These are phyloP conservation scores for Ameiurus melas DNA, from an alignment of 2,113 vertebrate species.

Conservation along the genomic window DNA sequence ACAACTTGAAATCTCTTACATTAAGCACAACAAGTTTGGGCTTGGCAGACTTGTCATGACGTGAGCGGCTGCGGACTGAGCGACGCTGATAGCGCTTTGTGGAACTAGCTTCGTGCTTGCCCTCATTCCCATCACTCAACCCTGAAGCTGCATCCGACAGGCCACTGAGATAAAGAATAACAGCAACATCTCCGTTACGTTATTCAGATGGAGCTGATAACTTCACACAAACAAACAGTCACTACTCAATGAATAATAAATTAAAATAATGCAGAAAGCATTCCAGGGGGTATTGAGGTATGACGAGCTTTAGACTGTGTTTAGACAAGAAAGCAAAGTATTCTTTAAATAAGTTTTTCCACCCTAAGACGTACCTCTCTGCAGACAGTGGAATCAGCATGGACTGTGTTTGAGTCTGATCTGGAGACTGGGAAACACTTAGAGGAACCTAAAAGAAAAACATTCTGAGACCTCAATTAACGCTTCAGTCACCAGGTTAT, in stretches of 20 bases:
- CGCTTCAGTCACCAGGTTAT: background rate
- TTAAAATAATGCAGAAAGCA: background rate
- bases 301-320: background rate
- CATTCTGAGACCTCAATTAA: background rate
- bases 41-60: slow-evolving; percentile 86
- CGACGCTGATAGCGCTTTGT: slow-evolving; percentile 86
- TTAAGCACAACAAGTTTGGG: slow-evolving; percentile 94
- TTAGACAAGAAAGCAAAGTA: background rate
- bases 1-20: slow-evolving; percentile 66
- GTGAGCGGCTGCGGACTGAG: slow-evolving; percentile 92
- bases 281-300: background rate
- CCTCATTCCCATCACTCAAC: slow-evolving; percentile 93
- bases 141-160: slow-evolving; percentile 93
- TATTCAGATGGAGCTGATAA: background rate
- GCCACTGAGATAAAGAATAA: slow-evolving; percentile 70
- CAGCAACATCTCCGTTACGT: background rate
- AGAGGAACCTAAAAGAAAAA: slow-evolving; percentile 58
- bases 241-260: background rate
- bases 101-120: slow-evolving; percentile 85
- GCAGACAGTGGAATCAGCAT: slow-evolving; percentile 75
- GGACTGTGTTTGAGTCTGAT: slow-evolving; percentile 70
- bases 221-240: too few species aligned
- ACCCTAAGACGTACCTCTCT: slow-evolving; percentile 76
- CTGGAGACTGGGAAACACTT: slow-evolving; percentile 75
- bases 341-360: background rate